Conservation (phyloP, 2,888 invertebrate genomes). For the Conops quadrifasciatus region DNA sequence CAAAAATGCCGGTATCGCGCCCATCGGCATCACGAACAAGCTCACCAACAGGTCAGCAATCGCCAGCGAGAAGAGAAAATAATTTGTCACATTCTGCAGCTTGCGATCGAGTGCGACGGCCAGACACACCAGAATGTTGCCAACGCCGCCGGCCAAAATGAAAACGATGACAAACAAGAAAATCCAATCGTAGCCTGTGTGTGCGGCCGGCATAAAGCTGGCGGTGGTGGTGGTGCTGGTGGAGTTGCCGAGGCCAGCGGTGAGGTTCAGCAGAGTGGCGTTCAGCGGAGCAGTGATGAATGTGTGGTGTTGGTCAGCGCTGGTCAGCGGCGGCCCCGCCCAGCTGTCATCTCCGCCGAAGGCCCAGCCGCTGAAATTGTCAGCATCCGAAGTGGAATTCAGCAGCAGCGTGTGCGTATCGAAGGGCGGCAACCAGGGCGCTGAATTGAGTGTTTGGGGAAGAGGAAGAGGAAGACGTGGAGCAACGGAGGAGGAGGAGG, state of each 20-base stretch:
- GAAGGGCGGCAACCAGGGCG: constrained; percentile 33
- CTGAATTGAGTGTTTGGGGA: constrained; percentile 25
- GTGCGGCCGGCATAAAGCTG: not conserved
- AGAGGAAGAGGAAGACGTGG: constrained; percentile 21
- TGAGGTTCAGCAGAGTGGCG: constrained; percentile 32
- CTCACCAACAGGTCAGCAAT: constrained; percentile 94
- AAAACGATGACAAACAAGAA: constrained; percentile 85
- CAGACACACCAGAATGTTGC: constrained; percentile 92
- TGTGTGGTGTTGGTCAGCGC: not conserved
- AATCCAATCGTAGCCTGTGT: constrained; percentile 76
- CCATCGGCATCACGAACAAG: constrained; percentile 94
- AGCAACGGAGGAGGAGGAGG: constrained; percentile 35
- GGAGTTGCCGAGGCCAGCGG: constrained; percentile 17
- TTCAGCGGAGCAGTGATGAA: constrained; percentile 8
- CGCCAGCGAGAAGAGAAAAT: constrained; percentile 91
- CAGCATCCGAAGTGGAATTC: constrained; percentile 16
- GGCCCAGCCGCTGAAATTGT: constrained; percentile 12
- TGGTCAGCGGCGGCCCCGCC: constrained; percentile 32
- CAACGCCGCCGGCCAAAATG: constrained; percentile 87
- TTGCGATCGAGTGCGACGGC: constrained; percentile 90
- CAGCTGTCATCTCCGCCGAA: constrained; percentile 28
- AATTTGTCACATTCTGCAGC: constrained; percentile 94
- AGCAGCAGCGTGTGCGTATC: constrained; percentile 29
- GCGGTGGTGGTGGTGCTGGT: constrained; percentile 10
- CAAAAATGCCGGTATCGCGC: constrained; percentile 90